Percentiles rank a stretch among this genome's conserved stretches.
Evolutionary conservation across 2,888 invertebrate species (phyloP).

Genomic region (Lottia scabra): DNA sequence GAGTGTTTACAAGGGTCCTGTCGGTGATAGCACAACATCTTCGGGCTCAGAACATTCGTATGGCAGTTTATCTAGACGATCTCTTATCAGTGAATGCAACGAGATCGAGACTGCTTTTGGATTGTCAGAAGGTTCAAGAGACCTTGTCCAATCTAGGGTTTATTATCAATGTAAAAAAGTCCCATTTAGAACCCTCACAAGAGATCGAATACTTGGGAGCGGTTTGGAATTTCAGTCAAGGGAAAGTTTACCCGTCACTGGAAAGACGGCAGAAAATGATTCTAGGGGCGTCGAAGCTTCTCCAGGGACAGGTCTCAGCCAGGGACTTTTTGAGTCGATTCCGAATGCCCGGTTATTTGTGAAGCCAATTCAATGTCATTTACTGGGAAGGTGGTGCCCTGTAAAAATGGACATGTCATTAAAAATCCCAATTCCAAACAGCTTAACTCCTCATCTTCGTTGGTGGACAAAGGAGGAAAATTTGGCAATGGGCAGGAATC

Average conservation of each 20-base stretch:
- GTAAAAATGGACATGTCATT: background rate
- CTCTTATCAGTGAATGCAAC: slow-evolving; percentile 21
- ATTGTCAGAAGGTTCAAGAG: slow-evolving; percentile 16
- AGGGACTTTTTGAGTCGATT: slow-evolving; percentile 8
- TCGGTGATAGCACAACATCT: slow-evolving; percentile 25
- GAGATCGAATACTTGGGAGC: slow-evolving; percentile 22
- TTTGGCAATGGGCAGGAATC: background rate
- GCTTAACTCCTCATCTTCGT: background rate
- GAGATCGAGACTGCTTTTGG: slow-evolving; percentile 7
- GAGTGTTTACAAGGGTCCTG: slow-evolving; percentile 27
- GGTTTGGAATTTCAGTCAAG: slow-evolving; percentile 14
- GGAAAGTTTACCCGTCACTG: slow-evolving; percentile 13
- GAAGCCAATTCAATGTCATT: slow-evolving; percentile 4
- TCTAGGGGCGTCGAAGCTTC: background rate
- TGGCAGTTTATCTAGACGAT: slow-evolving; percentile 34
- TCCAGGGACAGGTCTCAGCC: slow-evolving; percentile 6
- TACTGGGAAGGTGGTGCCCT: background rate
- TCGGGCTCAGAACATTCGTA: slow-evolving; percentile 16
- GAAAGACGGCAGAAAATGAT: background rate
- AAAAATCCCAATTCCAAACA: background rate
- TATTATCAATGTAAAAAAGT: slow-evolving; percentile 29
- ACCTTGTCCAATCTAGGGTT: slow-evolving; percentile 26
- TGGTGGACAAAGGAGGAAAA: slow-evolving; percentile 4
- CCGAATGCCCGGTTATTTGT: background rate
- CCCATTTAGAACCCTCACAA: slow-evolving; percentile 18